phyloP scores from a whole-genome alignment of 2,113 vertebrate species.

The Diadophis punctatus region DNA sequence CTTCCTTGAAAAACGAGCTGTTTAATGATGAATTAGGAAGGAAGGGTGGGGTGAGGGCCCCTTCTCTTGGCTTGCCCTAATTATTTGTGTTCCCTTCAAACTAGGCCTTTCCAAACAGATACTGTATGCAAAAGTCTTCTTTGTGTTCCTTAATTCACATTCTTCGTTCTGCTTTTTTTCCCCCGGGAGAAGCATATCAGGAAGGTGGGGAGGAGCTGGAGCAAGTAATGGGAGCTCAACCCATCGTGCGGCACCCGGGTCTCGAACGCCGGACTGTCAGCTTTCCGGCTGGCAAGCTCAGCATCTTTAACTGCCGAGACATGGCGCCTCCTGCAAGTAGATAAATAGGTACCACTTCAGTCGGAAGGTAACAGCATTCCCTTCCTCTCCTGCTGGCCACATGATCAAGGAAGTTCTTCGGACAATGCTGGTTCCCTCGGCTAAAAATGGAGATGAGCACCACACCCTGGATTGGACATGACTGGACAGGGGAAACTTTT shows the following conservation, averaged over 20 bases:
- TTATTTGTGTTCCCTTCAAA: not conserved
- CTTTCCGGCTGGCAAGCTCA: not conserved
- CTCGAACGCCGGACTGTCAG: not conserved
- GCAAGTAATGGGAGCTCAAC: not conserved
- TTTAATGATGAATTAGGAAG: slow-evolving; percentile 7
- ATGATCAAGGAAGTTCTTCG: too few species aligned
- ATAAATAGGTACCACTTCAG: not conserved
- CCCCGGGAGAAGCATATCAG: not conserved
- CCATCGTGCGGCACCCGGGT: accelerated
- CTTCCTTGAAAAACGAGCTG: slow-evolving; percentile 7
- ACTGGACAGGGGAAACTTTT: too few species aligned
- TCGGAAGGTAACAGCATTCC: not conserved
- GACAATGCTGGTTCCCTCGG: too few species aligned
- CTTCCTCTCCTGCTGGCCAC: not conserved
- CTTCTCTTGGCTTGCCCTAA: not conserved
- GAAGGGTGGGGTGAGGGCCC: not conserved
- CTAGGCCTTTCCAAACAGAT: not conserved
- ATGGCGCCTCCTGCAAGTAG: not conserved
- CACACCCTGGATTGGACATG: too few species aligned
- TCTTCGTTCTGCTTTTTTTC: not conserved
- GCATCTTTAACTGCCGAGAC: not conserved
- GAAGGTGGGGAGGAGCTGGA: not conserved
- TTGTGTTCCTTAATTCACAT: not conserved
- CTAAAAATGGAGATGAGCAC: too few species aligned
- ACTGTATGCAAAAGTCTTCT: not conserved